Conservation (phyloP, 2,113 vertebrate species). For the Leptodactylus fuscus region DNA sequence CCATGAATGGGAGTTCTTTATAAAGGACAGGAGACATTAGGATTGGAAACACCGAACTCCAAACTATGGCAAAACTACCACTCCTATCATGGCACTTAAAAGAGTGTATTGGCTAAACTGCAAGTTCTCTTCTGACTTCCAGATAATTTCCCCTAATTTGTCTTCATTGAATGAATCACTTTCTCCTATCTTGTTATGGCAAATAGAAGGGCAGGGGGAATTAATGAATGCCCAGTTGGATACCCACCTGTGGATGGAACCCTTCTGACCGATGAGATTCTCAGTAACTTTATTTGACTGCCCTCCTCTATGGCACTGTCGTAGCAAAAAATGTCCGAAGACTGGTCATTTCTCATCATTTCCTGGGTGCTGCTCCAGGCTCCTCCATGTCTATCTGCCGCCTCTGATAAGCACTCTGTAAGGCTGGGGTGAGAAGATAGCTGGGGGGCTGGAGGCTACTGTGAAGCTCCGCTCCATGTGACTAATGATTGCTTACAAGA, state of each 20-base stretch:
- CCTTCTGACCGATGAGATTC: not conserved
- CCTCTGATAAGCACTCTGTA: not conserved
- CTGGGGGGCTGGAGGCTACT: not conserved
- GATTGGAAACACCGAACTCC: no score
- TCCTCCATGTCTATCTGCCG: accelerated
- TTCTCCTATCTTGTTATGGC: no score
- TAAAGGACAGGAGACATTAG: no score
- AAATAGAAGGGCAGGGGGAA: no score
- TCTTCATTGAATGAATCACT: not conserved
- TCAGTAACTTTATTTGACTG: not conserved
- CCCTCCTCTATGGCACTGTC: constrained; percentile 4
- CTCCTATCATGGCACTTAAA: no score
- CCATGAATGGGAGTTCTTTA: no score
- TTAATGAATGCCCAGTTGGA: not conserved
- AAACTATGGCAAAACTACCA: no score
- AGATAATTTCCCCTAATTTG: no score
- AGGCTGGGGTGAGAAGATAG: not conserved
- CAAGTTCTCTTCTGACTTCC: no score
- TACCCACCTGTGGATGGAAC: not conserved
- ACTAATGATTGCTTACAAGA: constrained; percentile 26
- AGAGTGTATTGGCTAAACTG: no score
- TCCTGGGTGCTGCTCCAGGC: constrained; percentile 53
- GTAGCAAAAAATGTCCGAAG: constrained; percentile 47
- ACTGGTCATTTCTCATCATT: constrained; percentile 52
- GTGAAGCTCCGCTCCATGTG: not conserved